Base-by-base conservation (phyloP, 2,888 invertebrate genomes). In the Diaphora mendica region DNA sequence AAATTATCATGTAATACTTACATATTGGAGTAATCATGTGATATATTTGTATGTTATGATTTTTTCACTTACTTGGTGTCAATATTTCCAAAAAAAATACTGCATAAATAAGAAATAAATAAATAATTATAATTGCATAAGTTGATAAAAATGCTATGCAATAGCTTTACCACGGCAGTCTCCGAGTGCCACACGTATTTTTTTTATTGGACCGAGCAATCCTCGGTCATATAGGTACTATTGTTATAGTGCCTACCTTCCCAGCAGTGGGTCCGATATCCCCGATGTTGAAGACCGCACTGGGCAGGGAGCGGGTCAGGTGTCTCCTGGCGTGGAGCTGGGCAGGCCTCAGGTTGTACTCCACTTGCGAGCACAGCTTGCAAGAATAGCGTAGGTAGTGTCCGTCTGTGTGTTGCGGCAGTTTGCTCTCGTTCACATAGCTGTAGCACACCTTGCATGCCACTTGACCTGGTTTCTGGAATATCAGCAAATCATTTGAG, bases 401-500 rank as follows among this genome's bases (percentile, higher is more conserved):
- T 0, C 79, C 35, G 51, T 90, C 86, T 0, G 85, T 78, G 82
- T 95, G 95, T 0, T 77, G 1, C 0, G 71, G 7, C 0, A 93
- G 74, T 3, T 88, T 85, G 0, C 75, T 55, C 7, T 90, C 88
- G 0, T 88, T 88, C 0, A 93, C 67, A 74, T 92, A 94, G 3
- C 90, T 82, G 82, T 92, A 95, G 80, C 95, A 95, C 0, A 94
- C 87, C 71, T 91, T 91, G 78, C 95, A 95, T 0, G 94, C 83
- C 0, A 83, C 79, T 11, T 85, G 82, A 0, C 87, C 91, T 0
- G 87, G 88, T 87, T 90, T 92, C 93, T 80, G 71, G 2, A 23
- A n/a, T 3, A 35, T 64, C 11, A 7, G 3, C n/a, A 20, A 80
- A 0, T 51, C 51, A 51, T 17, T 51, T 51, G 33, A 48, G 48